phyloP scores from a whole-genome alignment of 2,113 vertebrate genomes.

The Carollia perspicillata region DNA sequence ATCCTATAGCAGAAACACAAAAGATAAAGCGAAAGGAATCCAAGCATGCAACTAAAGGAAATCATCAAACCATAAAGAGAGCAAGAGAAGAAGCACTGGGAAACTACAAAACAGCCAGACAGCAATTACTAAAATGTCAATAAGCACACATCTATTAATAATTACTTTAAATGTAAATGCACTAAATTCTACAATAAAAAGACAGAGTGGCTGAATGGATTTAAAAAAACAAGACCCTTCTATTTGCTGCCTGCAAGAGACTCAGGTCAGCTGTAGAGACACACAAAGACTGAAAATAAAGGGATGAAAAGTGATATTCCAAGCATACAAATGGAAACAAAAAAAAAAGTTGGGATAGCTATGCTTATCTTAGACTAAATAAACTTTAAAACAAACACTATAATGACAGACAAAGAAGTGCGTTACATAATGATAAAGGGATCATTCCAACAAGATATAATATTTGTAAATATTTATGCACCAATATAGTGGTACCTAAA shows the following conservation, averaged over 20 bases:
- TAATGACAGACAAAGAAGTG: background rate
- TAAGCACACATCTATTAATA: background rate
- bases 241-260: background rate
- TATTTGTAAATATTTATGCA: too few species aligned
- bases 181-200: background rate
- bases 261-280: background rate
- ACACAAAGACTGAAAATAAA: background rate
- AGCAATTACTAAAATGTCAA: background rate
- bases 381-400: background rate
- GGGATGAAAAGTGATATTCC: background rate
- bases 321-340: background rate
- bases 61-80: background rate
- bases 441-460: too few species aligned
- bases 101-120: background rate
- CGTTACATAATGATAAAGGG: background rate
- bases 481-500: background rate
- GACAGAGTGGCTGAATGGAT: background rate
- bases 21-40: background rate
- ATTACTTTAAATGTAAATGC: background rate
- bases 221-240: background rate
- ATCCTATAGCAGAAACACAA: background rate
- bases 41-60: background rate
- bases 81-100: background rate
- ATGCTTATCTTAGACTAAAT: background rate
- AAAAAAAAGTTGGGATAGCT: background rate